These are phyloP conservation scores for Tragelaphus scriptus DNA, from an alignment of 2,113 vertebrate genomes.

Conservation along the genomic window DNA sequence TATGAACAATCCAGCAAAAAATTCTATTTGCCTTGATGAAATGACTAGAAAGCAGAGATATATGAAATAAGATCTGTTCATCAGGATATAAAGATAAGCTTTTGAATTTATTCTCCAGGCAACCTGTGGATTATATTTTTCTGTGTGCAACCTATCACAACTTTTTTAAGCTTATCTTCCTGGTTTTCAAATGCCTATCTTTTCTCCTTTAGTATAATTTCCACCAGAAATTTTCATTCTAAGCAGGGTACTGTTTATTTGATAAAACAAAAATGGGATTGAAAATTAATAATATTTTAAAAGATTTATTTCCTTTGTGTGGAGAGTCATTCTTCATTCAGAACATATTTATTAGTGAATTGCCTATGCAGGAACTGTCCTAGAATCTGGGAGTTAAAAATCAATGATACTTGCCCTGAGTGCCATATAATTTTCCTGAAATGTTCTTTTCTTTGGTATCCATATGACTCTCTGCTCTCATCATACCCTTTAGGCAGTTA, in stretches of 20 bases:
- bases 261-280: conserved; percentile 20
- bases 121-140: neutral
- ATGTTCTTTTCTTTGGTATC: neutral
- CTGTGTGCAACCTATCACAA: neutral
- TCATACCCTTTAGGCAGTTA: neutral
- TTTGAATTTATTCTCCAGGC: neutral
- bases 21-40: neutral
- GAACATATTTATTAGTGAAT: neutral
- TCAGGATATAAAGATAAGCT: neutral
- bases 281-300: conserved; percentile 22
- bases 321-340: neutral
- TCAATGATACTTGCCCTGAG: neutral
- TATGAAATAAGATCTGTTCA: conserved; percentile 16
- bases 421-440: neutral
- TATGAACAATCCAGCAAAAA: neutral
- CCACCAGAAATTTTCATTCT: neutral
- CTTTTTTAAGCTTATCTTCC: neutral
- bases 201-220: neutral
- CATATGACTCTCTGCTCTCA: neutral
- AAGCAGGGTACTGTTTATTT: neutral
- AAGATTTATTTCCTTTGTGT: neutral
- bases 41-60: neutral
- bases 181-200: neutral
- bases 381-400: neutral
- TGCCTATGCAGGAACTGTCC: neutral